Evolutionary conservation across 2,888 invertebrate species (phyloP), one percentile per base, ranked within the genome.

Genomic region (Stenodera caucasica): DNA sequence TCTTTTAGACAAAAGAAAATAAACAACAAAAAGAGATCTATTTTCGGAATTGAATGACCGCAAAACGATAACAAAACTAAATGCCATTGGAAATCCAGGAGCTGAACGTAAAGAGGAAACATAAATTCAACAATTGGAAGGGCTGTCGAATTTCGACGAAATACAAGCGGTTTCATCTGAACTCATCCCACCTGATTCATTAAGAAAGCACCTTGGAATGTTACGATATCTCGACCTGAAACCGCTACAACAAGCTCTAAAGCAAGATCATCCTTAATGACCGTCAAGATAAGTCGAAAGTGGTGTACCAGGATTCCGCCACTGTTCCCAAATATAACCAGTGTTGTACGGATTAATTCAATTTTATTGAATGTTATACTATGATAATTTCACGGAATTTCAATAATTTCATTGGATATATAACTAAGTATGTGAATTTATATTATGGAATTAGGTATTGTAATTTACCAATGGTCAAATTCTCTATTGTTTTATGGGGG

Each of bases 251-350:
- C 77, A 76, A 75, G 74, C 72, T 70, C 68, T 72, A 69, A 67
- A 72, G 73, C 75, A 71, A 77, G 77, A 75, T 77, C 75, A 70
- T 75, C 70, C 73, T 78, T 78, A 78, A 78, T 77, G 78, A 77
- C 75, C 71, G 69, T 62, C 70, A 69, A 73, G 79, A 79, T 78
- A 79, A 79, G 78, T 74, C 72, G 69, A 74, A 74, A 74, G 73
- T 74, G 72, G 72, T 80, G 80, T 80, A 78, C 76, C 72, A 69
- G 73, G 75, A 80, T 80, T 79, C 80, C 79, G 78, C 79, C 76
- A 78, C 78, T 69, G 77, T 72, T 75, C 70, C 18, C 18, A 12
- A 18, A 21, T 40, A n/a, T 5, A 26, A 72, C 71, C 73, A 74
- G 45, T 45, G 45, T 21, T 21, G 45, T 18, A 45, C n/a, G 45